Evolutionary conservation across 1,140 invertebrate species (phyloP).

Genomic region (Bombus affinis): DNA sequence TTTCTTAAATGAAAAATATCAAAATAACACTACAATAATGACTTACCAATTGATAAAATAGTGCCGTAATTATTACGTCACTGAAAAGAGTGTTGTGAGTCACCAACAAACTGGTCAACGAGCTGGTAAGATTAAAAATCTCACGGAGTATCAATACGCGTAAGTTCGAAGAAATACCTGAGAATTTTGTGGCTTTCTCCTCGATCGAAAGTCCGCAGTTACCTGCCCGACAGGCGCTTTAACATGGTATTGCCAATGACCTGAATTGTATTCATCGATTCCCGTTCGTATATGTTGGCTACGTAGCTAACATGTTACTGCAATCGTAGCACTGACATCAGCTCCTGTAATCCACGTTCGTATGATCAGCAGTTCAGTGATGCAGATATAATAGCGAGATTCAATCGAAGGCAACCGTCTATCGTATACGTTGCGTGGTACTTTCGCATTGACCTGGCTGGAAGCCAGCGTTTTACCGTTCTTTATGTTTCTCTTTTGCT

Average conservation of each 20-base stretch:
- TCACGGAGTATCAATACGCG: too few relatives aligned
- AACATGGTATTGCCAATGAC: conserved; percentile 13
- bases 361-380: conserved; percentile 19
- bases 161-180: neutral
- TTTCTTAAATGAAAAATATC: too few relatives aligned
- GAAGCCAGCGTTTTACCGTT: conserved; percentile 36
- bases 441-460: conserved; percentile 52
- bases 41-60: neutral
- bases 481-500: neutral
- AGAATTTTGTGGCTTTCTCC: conserved; percentile 2
- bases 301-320: conserved; percentile 15
- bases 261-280: conserved; percentile 21
- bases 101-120: neutral
- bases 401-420: conserved; percentile 3
- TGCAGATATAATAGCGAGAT: conserved; percentile 17
- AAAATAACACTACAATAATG: neutral
- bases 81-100: neutral
- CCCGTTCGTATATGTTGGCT: neutral
- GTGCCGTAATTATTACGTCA: neutral
- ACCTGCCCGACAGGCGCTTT: neutral
- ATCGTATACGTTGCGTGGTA: conserved; percentile 29
- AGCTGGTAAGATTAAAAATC: too few relatives aligned
- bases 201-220: conserved; percentile 12
- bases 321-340: conserved; percentile 35
- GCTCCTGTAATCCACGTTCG: neutral